Percentiles rank a stretch among this genome's conserved stretches.
These are phyloP conservation scores for Stenodema calcarata DNA, from an alignment of 2,888 invertebrate genomes.

Conservation along the genomic window DNA sequence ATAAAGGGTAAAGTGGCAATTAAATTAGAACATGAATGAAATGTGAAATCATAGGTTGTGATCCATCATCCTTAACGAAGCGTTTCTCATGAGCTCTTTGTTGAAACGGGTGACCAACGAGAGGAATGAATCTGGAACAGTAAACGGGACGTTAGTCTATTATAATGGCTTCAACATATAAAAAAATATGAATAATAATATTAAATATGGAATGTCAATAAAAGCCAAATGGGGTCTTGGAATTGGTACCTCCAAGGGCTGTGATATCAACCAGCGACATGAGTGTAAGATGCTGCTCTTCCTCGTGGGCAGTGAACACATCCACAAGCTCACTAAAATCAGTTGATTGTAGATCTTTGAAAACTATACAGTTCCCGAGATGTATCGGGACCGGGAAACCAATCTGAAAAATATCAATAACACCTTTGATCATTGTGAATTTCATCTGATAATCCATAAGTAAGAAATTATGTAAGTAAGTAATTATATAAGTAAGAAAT, in stretches of 20 bases:
- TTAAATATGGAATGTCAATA: no score
- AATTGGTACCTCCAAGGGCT: conserved; percentile 9
- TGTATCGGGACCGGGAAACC: conserved; percentile 10
- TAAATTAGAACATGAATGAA: no score
- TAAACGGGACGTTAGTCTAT: no score
- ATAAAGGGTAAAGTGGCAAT: no score
- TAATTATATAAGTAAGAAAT: no score
- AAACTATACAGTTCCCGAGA: conserved; percentile 22
- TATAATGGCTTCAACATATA: no score
- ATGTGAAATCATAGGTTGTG: background rate
- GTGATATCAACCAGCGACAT: conserved; percentile 14
- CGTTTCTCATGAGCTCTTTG: conserved; percentile 7
- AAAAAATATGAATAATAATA: no score
- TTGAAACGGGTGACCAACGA: background rate
- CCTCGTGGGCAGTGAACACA: background rate
- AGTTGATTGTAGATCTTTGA: conserved; percentile 5
- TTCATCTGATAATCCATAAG: no score
- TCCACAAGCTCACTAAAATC: background rate
- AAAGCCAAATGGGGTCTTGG: no score
- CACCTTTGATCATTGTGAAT: no score
- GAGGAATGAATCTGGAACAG: conserved; percentile 26
- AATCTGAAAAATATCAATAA: background rate
- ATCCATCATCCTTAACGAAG: background rate
- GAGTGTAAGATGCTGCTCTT: background rate
- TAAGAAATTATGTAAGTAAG: no score